Evolutionary conservation across 2,888 invertebrate species (phyloP).

Genomic region (Temnothorax unifasciatus): DNA sequence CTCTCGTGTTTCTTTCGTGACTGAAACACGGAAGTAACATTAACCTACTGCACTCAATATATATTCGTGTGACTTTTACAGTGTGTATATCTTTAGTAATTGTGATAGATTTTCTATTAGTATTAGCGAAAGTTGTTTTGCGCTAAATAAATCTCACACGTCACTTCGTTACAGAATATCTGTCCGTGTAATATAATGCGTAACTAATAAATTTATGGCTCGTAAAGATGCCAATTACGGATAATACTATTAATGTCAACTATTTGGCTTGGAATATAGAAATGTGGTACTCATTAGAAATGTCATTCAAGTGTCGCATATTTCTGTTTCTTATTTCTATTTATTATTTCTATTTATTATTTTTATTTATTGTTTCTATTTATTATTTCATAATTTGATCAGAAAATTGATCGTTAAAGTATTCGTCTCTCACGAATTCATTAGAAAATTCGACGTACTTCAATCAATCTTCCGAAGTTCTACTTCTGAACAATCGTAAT

Average conservation of each 20-base stretch:
- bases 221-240: neutral
- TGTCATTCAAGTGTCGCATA: neutral
- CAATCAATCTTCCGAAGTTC: neutral
- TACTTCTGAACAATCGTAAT: neutral
- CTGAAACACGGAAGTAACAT: slow-evolving; percentile 43
- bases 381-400: neutral
- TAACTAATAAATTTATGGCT: slow-evolving; percentile 2
- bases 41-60: slow-evolving; percentile 46
- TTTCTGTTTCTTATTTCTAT: neutral
- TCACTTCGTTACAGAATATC: neutral
- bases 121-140: neutral
- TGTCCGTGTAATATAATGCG: neutral
- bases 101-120: slow-evolving; percentile 18
- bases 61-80: slow-evolving; percentile 30
- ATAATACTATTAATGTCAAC: neutral
- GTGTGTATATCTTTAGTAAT: slow-evolving; percentile 16
- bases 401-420: neutral
- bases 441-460: neutral
- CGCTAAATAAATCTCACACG: slow-evolving; percentile 14
- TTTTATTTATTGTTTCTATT: neutral
- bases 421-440: neutral
- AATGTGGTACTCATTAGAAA: neutral
- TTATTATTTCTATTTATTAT: neutral
- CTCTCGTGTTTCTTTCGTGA: slow-evolving; percentile 45
- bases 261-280: neutral